Base-by-base conservation (phyloP, 2,888 invertebrate genomes). In the Entomobrya multifasciata region DNA sequence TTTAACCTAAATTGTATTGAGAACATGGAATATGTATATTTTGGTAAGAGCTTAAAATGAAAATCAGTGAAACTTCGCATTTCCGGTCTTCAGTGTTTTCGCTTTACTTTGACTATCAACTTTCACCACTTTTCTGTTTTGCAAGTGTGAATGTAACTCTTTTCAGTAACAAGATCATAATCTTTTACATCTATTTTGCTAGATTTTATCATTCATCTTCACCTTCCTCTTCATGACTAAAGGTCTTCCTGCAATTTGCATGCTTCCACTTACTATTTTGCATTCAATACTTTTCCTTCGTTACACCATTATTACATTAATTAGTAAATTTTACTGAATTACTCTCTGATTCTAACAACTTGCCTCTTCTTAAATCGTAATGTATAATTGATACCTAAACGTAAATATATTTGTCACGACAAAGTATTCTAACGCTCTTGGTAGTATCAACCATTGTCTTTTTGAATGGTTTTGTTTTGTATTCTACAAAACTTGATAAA, bases 361-460 rank as follows among this genome's bases (percentile, higher is more conserved):
- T 6, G 11, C 11, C 44, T 10, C 44, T 49, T 49, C 13, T 15
- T 13, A 49, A 10, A 11, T 8, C n/a, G 13, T n/a, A 15, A 2
- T 8, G 13, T 13, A 49, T 49, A 49, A 2, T 49, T 8, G 13
- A 49, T 49, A 49, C 13, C n/a, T 15, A n/a, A 3, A 49, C 3
- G 5, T 15, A 10, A 8, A n/a, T 49, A 15, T 49, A n/a, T 4
- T n/a, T 49, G 2, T 65, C 13, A 36, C 4, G 30, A 65, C 60
- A 60, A 25, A 60, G 20, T 11, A 20, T 60, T 13, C 22, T 60
- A 15, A 55, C 52, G 36, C 20, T 25, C 22, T 74, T 47, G 82
- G 82, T 82, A 82, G 72, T 82, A 57, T 82, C 82, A 82, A 22
- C 74, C 55, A 27, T 44, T 82, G 82, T 82, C 82, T 82, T 82